A percentile compares a stretch with the other conserved stretches of the same genome.
Conservation (phyloP, 1,140 invertebrate genomes). For the Penaeus indicus region DNA sequence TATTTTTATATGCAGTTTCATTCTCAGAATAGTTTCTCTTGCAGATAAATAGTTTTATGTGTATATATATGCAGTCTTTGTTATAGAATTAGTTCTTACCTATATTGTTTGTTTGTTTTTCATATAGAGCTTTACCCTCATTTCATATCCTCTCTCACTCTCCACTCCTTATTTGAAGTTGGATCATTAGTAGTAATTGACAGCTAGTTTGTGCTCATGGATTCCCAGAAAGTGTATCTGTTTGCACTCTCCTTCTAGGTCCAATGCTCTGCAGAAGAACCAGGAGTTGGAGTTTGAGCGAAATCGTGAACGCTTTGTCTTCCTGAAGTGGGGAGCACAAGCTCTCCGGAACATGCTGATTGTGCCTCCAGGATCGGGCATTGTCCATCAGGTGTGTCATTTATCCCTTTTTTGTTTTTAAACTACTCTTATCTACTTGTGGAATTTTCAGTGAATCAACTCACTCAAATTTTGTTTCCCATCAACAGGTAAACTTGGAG, state of each 20-base stretch:
- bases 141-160: too few species aligned
- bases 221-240: not conserved
- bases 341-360: conserved; percentile 97
- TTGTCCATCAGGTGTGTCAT: conserved; percentile 86
- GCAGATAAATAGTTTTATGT: too few species aligned
- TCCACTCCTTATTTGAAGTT: too few species aligned
- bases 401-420: not conserved
- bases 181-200: too few species aligned
- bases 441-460: not conserved
- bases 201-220: too few species aligned
- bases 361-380: conserved; percentile 97
- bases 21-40: too few species aligned
- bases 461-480: not conserved
- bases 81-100: too few species aligned
- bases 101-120: too few species aligned
- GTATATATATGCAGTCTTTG: too few species aligned
- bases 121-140: too few species aligned
- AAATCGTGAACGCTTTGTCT: conserved; percentile 95
- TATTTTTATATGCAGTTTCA: too few species aligned
- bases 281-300: conserved; percentile 96
- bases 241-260: conserved; percentile 74
- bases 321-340: conserved; percentile 95
- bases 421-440: not conserved
- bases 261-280: conserved; percentile 92
- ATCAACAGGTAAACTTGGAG: conserved; percentile 86